Conservation (phyloP, 2,797 vertebrate genomes). For the Gallinago nigripennis region DNA sequence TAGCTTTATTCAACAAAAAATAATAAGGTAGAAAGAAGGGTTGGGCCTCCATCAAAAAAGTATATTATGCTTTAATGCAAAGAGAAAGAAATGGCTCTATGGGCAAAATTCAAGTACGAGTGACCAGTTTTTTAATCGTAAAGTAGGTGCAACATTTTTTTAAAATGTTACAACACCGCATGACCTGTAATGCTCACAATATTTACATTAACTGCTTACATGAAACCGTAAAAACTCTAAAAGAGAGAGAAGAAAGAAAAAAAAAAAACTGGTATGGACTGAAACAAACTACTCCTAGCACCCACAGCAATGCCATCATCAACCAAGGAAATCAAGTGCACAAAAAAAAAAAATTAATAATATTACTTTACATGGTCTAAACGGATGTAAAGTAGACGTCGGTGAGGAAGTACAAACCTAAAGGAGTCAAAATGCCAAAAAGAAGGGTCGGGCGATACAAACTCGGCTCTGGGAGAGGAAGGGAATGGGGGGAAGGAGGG, state of each 20-base stretch:
- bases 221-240: slow-evolving; percentile 83
- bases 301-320: slow-evolving; percentile 80
- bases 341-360: slow-evolving; percentile 51
- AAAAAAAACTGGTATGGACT: slow-evolving; percentile 75
- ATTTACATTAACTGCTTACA: slow-evolving; percentile 95
- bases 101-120: slow-evolving; percentile 87
- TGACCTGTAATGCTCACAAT: slow-evolving; percentile 96
- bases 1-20: slow-evolving; percentile 76
- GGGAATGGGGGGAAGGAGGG: no score
- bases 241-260: slow-evolving; percentile 71
- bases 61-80: slow-evolving; percentile 73
- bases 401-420: slow-evolving; percentile 83
- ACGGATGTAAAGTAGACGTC: slow-evolving; percentile 85
- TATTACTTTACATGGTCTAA: slow-evolving; percentile 82
- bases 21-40: slow-evolving; percentile 70
- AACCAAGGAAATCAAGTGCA: slow-evolving; percentile 84
- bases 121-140: slow-evolving; percentile 96
- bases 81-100: slow-evolving; percentile 79
- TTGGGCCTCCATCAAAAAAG: slow-evolving; percentile 75
- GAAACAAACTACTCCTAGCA: slow-evolving; percentile 83
- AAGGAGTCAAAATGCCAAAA: slow-evolving; percentile 68
- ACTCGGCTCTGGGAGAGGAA: slow-evolving; percentile 56
- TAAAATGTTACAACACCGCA: slow-evolving; percentile 95
- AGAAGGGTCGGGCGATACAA: slow-evolving; percentile 71
- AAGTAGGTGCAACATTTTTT: slow-evolving; percentile 95